Evolutionary conservation across 2,888 invertebrate species (phyloP).

Genomic region (Pollenia amentaria): DNA sequence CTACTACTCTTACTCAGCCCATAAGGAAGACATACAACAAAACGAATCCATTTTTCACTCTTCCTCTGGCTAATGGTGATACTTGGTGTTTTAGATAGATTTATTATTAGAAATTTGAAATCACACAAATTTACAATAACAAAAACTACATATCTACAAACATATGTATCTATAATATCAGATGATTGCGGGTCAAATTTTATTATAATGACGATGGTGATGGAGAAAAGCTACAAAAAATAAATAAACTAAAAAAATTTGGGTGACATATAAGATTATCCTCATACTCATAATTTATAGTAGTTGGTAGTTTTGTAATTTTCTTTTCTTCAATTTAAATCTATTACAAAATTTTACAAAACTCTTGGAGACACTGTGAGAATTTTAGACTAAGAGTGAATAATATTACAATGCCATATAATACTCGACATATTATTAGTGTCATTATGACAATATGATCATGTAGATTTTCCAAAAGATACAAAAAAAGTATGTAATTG

Average conservation of each 20-base stretch:
- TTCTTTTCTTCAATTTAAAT: slow-evolving; percentile 15
- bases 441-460: slow-evolving; percentile 35
- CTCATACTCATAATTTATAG: slow-evolving; percentile 7
- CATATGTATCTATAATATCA: slow-evolving; percentile 36
- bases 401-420: slow-evolving; percentile 31
- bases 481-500: slow-evolving; percentile 1
- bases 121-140: slow-evolving; percentile 34
- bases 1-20: slow-evolving; percentile 35
- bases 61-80: slow-evolving; percentile 20
- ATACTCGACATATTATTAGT: slow-evolving; percentile 17
- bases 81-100: slow-evolving; percentile 48
- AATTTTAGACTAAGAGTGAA: not conserved
- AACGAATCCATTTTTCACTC: slow-evolving; percentile 47
- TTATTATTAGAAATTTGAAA: slow-evolving; percentile 66
- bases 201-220: slow-evolving; percentile 49
- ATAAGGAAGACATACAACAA: slow-evolving; percentile 55
- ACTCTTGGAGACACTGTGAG: not conserved
- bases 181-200: slow-evolving; percentile 71
- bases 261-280: slow-evolving; percentile 50
- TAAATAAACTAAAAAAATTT: slow-evolving; percentile 15
- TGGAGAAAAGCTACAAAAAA: not conserved
- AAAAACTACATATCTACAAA: not conserved
- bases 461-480: slow-evolving; percentile 38
- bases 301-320: slow-evolving; percentile 8
- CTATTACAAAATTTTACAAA: slow-evolving; percentile 29